A percentile compares a stretch with the other conserved stretches of the same genome.
These are phyloP conservation scores for Carposina sasakii DNA, from an alignment of 1,140 invertebrate species.

Conservation along the genomic window DNA sequence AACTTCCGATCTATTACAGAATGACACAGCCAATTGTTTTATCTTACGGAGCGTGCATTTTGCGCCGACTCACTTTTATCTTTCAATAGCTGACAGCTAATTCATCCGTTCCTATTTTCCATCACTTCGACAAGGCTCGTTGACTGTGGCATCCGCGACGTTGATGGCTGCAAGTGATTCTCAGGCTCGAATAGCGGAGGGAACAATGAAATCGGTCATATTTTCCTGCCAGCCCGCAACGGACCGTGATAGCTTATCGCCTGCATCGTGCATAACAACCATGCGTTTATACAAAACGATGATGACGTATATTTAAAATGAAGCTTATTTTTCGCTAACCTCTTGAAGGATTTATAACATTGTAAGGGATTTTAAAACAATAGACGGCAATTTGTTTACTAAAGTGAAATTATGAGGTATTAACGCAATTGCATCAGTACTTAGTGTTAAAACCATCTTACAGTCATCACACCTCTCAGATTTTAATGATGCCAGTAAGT, in stretches of 20 bases:
- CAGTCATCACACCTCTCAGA: too few relatives aligned
- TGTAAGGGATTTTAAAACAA: slow-evolving; percentile 25
- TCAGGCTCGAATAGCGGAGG: slow-evolving; percentile 46
- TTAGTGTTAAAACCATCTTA: too few relatives aligned
- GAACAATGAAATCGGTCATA: slow-evolving; percentile 70
- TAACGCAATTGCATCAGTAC: too few relatives aligned
- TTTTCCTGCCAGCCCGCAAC: slow-evolving; percentile 59
- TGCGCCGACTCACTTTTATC: slow-evolving; percentile 40
- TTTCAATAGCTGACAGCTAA: slow-evolving; percentile 54
- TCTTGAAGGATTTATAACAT: slow-evolving; percentile 35
- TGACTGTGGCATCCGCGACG: slow-evolving; percentile 59
- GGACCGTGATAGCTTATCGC: slow-evolving; percentile 61
- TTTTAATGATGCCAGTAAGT: slow-evolving; percentile 12
- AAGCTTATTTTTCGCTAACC: slow-evolving; percentile 54
- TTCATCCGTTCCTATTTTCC: slow-evolving; percentile 59
- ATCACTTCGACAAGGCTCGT: slow-evolving; percentile 67
- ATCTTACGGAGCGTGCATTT: slow-evolving; percentile 28
- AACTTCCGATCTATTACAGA: too few relatives aligned
- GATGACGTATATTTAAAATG: slow-evolving; percentile 48
- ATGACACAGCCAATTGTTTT: slow-evolving; percentile 24
- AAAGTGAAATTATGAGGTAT: too few relatives aligned
- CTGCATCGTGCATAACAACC: slow-evolving; percentile 59
- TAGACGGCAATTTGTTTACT: slow-evolving; percentile 10
- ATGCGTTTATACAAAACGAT: slow-evolving; percentile 50
- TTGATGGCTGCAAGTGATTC: slow-evolving; percentile 65